phyloP scores from a whole-genome alignment of 2,113 vertebrate genomes.

The Nerophis ophidion region DNA sequence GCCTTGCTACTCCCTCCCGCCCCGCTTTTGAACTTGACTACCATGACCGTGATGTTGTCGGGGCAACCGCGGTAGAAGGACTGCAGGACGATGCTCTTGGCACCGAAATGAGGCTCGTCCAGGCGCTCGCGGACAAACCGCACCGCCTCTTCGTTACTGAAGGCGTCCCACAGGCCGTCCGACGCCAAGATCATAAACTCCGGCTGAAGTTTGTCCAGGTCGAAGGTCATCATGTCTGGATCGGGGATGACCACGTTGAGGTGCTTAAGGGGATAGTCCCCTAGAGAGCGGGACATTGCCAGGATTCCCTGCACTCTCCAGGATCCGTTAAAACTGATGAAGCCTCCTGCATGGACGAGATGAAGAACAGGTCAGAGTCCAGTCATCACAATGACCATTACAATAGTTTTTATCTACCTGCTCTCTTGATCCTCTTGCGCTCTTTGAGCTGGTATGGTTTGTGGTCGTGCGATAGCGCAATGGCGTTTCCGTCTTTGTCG shows the following conservation, averaged over 20 bases:
- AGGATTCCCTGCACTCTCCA: constrained; percentile 98
- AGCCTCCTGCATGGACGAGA: constrained; percentile 76
- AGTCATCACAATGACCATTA: not conserved
- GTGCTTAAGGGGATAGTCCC: constrained; percentile 96
- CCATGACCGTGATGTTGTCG: constrained; percentile 98
- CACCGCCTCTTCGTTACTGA: constrained; percentile 97
- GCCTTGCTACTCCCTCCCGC: constrained; percentile 72
- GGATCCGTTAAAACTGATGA: constrained; percentile 98
- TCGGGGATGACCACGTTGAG: constrained; percentile 95
- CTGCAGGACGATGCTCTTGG: constrained; percentile 97
- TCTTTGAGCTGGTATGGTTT: constrained; percentile 98
- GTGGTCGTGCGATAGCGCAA: constrained; percentile 94
- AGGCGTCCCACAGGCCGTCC: constrained; percentile 96
- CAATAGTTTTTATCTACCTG: constrained; percentile 70
- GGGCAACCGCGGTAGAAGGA: constrained; percentile 97
- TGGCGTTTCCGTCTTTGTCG: constrained; percentile 93
- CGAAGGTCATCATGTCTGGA: constrained; percentile 92
- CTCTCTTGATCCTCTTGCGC: constrained; percentile 95
- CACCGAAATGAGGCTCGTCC: constrained; percentile 95
- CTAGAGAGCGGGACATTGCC: constrained; percentile 95
- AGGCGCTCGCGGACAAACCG: constrained; percentile 93
- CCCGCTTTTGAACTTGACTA: constrained; percentile 92
- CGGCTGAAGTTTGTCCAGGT: constrained; percentile 95
- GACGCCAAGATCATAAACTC: constrained; percentile 98
- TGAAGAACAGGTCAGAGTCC: constrained; percentile 16